These are phyloP conservation scores for Drosophila ananassae DNA, from an alignment of 1,140 invertebrate species.

Conservation along the genomic window DNA sequence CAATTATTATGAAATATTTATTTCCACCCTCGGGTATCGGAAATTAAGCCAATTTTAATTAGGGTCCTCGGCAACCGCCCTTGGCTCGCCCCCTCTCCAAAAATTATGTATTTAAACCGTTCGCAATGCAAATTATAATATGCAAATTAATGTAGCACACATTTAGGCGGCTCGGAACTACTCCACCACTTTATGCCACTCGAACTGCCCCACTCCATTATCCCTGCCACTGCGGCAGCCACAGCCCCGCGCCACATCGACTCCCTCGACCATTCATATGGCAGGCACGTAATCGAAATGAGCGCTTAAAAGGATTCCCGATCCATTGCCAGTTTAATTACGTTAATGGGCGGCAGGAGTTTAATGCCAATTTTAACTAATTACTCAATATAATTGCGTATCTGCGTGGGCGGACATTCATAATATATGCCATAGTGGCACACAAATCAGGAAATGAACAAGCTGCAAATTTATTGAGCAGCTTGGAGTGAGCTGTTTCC, in stretches of 20 bases:
- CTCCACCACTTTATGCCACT: background rate
- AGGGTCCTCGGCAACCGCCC: conserved; percentile 16
- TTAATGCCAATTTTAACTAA: conserved; percentile 66
- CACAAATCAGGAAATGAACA: conserved; percentile 12
- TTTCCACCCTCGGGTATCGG: conserved; percentile 47
- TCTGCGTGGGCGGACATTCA: conserved; percentile 7
- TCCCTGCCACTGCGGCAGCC: too few species aligned
- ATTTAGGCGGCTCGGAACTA: conserved; percentile 29
- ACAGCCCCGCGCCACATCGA: background rate
- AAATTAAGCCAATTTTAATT: conserved; percentile 77
- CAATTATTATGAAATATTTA: conserved; percentile 55
- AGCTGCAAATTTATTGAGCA: too few species aligned
- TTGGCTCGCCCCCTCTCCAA: conserved; percentile 8
- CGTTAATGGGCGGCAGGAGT: conserved; percentile 38
- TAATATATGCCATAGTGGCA: conserved; percentile 1
- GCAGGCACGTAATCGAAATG: conserved; percentile 63
- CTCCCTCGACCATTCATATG: conserved; percentile 28
- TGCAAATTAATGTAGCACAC: conserved; percentile 64
- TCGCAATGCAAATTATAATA: conserved; percentile 66
- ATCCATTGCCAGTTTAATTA: conserved; percentile 67
- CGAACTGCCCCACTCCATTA: background rate
- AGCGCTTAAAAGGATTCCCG: conserved; percentile 42
- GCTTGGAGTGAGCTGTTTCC: conserved; percentile 20
- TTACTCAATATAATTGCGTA: conserved; percentile 65
- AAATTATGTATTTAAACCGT: conserved; percentile 69